Evolutionary conservation across 2,888 invertebrate genomes (phyloP), one percentile per base, ranked within the genome.

Genomic region (Limnephilus rhombicus): DNA sequence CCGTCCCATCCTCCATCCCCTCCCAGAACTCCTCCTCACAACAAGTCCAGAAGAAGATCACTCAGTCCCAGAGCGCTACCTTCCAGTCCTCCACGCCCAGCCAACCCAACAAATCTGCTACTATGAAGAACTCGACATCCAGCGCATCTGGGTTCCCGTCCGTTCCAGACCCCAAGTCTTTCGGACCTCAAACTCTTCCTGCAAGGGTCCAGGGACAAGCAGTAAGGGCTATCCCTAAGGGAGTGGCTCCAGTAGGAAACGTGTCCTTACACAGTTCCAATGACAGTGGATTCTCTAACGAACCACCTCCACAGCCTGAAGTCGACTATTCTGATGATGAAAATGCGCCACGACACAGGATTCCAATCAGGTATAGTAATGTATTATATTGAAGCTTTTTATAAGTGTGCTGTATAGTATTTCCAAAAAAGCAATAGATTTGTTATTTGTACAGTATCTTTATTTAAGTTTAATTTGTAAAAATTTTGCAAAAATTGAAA

Each of bases 321-420:
- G 97, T 98, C 92, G 98, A 98, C 95, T 98, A 98, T 95, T 98
- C 98, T 90, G 98, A 98, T 94, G 98, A 98, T 95, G 98, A 98
- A 95, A 98, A 97, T 92, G 97, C 97, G 94, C 95, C 94, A 53
- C 41, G 96, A 93, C 95, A 96, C 94, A 96, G 97, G 92, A 96
- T 97, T 93, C 97, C 97, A 80, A 96, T 97, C 95, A 97, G 97
- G 97, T 97, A 92, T 90, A 18, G 45, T 82, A 18, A 86, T 41
- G 85, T 41, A 37, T 31, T 45, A 83, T 83, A 34, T 86, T 86
- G 41, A 37, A 45, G 18, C 12, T 11, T 86, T 86, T n/a, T 9
- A 45, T 86, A 29, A 41, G 12, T 82, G 45, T 49, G 15, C 29
- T 83, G 45, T 81, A 45, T 5, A 53, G 31, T 90, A 41, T 82